Evolutionary conservation across 2,888 invertebrate genomes (phyloP).

Genomic region (Prenolepis imparis): DNA sequence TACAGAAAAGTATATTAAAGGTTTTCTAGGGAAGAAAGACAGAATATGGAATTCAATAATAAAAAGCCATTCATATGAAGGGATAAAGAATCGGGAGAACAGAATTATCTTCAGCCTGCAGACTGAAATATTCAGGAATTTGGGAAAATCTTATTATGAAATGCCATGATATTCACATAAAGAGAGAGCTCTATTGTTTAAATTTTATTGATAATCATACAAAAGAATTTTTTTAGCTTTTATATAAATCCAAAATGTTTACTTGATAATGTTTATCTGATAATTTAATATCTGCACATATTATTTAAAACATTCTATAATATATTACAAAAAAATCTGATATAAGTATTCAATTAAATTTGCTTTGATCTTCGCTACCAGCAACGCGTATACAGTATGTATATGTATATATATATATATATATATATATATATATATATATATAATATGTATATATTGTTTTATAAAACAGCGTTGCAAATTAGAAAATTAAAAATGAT

Average conservation of each 20-base stretch:
- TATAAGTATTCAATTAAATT: background rate
- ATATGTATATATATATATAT: background rate
- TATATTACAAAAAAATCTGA: background rate
- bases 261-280: background rate
- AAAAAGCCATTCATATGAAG: constrained; percentile 13
- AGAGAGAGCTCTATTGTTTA: constrained; percentile 37
- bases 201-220: constrained; percentile 28
- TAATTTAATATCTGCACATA: background rate
- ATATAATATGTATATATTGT: background rate
- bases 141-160: constrained; percentile 16
- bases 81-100: constrained; percentile 23
- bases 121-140: constrained; percentile 31
- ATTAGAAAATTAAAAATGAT: background rate
- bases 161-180: constrained; percentile 14
- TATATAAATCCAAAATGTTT: background rate
- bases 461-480: background rate
- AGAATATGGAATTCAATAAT: constrained; percentile 41
- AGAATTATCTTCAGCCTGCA: constrained; percentile 26
- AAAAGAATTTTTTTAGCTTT: constrained; percentile 16
- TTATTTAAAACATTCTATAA: constrained; percentile 5
- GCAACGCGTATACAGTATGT: too few relatives aligned
- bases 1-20: background rate
- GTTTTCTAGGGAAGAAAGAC: background rate
- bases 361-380: background rate
- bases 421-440: background rate